phyloP scores from a whole-genome alignment of 1,140 invertebrate genomes.

The Drosophila sulfurigaster region DNA sequence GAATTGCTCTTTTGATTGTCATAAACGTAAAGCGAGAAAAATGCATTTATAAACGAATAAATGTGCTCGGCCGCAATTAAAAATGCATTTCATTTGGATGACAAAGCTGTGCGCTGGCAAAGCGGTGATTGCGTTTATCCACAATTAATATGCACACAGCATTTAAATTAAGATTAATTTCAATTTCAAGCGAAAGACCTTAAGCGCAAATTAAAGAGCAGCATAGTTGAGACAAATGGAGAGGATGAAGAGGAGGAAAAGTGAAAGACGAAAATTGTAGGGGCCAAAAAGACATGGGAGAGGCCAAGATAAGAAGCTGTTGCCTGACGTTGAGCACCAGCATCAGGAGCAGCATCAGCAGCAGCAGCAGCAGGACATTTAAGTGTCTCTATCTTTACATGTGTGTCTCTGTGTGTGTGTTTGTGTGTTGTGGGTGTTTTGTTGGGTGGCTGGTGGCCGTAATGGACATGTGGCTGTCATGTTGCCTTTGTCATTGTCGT shows the following conservation, averaged over 20 bases:
- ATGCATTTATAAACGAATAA: constrained; percentile 41
- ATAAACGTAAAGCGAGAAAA: constrained; percentile 27
- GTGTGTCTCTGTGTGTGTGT: constrained; percentile 17
- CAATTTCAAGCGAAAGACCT: not conserved
- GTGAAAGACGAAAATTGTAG: not conserved
- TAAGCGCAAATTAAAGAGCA: constrained; percentile 18
- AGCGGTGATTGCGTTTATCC: constrained; percentile 19
- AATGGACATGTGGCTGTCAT: constrained; percentile 82
- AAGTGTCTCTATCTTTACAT: constrained; percentile 19
- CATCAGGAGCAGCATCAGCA: constrained; percentile 25
- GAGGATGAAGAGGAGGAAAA: not conserved
- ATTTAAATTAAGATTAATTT: constrained; percentile 34
- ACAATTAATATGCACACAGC: constrained; percentile 53
- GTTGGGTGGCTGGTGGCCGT: constrained; percentile 31
- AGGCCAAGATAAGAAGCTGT: constrained; percentile 43
- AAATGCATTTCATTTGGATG: constrained; percentile 43
- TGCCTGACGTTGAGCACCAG: constrained; percentile 39
- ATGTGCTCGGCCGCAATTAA: constrained; percentile 52
- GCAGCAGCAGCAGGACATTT: constrained; percentile 34
- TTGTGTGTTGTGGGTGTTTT: constrained; percentile 14
- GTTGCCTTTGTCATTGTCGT: constrained; percentile 71
- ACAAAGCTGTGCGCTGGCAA: constrained; percentile 22
- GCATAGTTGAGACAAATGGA: not conserved
- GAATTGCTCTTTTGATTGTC: constrained; percentile 31
- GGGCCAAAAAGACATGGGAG: constrained; percentile 1